Evolutionary conservation across 2,888 invertebrate species (phyloP).

Genomic region (Lithophane ornitopus): DNA sequence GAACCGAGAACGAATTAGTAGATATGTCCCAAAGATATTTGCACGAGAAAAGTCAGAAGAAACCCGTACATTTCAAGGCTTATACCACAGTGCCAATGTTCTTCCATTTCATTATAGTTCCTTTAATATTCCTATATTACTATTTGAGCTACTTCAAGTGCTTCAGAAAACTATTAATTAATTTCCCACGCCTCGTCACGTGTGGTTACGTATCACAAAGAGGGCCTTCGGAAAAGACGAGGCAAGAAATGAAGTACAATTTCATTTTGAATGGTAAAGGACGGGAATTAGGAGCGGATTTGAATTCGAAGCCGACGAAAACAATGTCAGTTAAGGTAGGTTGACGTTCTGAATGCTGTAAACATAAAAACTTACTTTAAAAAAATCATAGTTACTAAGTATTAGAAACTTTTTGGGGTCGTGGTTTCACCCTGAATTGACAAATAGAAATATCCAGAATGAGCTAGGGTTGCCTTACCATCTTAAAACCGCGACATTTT

Average conservation of each 20-base stretch:
- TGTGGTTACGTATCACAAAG: constrained; percentile 75
- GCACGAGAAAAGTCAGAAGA: constrained; percentile 68
- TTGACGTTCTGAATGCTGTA: neutral
- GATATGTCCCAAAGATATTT: constrained; percentile 77
- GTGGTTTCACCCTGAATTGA: neutral
- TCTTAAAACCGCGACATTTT: neutral
- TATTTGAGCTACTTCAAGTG: constrained; percentile 74
- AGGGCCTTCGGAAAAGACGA: constrained; percentile 75
- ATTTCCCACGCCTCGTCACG: constrained; percentile 74
- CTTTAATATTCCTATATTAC: constrained; percentile 73
- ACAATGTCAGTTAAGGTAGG: constrained; percentile 72
- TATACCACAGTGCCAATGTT: constrained; percentile 75
- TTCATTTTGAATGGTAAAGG: constrained; percentile 75
- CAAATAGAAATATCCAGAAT: neutral
- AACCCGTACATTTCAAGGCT: constrained; percentile 71
- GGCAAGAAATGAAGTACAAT: constrained; percentile 71
- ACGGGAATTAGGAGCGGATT: constrained; percentile 64
- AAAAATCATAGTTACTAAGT: too few species aligned
- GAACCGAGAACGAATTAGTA: constrained; percentile 73
- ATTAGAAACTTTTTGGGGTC: neutral
- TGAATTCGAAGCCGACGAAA: constrained; percentile 65
- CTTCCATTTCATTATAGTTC: constrained; percentile 73
- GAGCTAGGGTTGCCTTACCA: too few species aligned
- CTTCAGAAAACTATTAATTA: constrained; percentile 74
- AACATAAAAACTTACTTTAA: neutral